Evolutionary conservation across 2,888 invertebrate species (phyloP), one percentile per base, ranked within the genome.

Genomic region (Phengaris arion): DNA sequence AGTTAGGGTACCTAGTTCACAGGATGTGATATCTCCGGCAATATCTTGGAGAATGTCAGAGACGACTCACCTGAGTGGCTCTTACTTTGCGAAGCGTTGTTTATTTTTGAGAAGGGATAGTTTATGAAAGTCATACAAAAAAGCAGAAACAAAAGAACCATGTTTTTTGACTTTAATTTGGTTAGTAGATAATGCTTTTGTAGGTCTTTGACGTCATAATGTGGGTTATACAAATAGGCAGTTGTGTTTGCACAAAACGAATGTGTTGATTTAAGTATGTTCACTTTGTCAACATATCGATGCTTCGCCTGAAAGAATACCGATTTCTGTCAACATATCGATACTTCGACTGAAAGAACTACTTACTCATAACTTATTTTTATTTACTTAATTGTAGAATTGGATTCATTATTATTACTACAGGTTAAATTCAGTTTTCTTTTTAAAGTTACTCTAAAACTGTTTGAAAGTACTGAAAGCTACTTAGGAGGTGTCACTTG

Each of bases 241-340:
- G 15, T 57, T 15, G 15, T 57, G 22, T 64, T 64, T 45, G 35
- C 64, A 9, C 45, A 35, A 64, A 64, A 12, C 6, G 64, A 64
- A 64, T 35, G 12, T 35, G 35, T 64, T 45, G 64, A 64, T 64
- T 64, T 64, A 45, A 64, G 6, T 64, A 64, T 64, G 64, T 64
- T 35, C 35, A 64, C 35, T 64, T 64, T 64, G 35, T 64, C 64
- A 12, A 12, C 45, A 8, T 52, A 52, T 52, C 52, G 10, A 52
- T 52, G 64, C 35, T 64, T 10, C 35, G 64, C 64, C 64, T 45
- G 12, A 64, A 35, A 22, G 22, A 6, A 35, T 12, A 35, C 9
- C 7, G 35, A 22, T 64, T n/a, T n/a, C n/a, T 64, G 35, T 64
- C 64, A 12, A 12, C 45, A 8, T 52, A 52, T 52, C 52, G 10